These are phyloP conservation scores for Spinus olivaceus DNA, from an alignment of 2,797 vertebrate species.

Conservation along the genomic window DNA sequence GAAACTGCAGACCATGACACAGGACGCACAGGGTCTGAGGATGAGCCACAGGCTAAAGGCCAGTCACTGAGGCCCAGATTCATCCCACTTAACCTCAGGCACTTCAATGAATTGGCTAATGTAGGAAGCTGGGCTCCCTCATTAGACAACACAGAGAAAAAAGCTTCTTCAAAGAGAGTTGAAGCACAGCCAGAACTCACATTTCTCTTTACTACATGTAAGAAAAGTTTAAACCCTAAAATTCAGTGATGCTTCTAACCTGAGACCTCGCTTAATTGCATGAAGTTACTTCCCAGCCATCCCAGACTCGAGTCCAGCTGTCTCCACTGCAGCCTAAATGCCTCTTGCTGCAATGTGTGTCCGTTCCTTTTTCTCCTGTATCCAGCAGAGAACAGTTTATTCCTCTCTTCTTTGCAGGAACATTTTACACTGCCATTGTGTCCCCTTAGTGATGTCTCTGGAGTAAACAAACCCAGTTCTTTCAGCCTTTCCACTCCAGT, in stretches of 20 bases:
- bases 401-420: not conserved
- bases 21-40: not conserved
- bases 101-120: not conserved
- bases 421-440: not conserved
- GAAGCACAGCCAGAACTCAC: not conserved
- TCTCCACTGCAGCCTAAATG: not conserved
- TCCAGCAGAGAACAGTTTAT: not conserved
- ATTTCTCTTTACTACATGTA: not conserved
- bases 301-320: not conserved
- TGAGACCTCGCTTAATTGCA: not conserved
- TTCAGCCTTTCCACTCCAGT: constrained; percentile 18
- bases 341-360: not conserved
- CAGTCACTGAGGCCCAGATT: not conserved
- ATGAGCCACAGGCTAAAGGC: not conserved
- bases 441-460: not conserved
- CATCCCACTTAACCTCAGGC: not conserved
- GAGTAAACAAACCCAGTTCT: constrained; percentile 26
- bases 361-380: not conserved
- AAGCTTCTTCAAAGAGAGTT: not conserved
- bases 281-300: not conserved
- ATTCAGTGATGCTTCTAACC: not conserved
- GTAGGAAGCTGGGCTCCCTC: not conserved
- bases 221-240: not conserved
- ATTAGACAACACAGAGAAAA: not conserved
- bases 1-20: not conserved